phyloP scores from a whole-genome alignment of 1,140 invertebrate species.

The Zaprionus camerounensis region DNA sequence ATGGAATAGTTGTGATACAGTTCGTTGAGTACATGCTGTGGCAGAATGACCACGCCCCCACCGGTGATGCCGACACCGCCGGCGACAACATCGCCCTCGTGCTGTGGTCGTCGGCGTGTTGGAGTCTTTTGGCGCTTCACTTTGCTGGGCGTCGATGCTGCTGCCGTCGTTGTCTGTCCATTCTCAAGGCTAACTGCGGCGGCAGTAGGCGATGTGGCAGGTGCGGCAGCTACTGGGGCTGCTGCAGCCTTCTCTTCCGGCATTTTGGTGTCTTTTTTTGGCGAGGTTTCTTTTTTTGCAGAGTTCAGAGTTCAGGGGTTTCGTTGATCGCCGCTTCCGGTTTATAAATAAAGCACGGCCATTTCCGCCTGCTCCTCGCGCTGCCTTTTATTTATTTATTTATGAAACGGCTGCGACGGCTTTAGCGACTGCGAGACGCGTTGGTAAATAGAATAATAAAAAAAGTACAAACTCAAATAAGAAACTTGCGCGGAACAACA shows the following conservation, averaged over 20 bases:
- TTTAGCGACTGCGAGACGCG: conserved; percentile 33
- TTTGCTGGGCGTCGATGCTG: conserved; percentile 49
- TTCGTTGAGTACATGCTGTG: conserved; percentile 88
- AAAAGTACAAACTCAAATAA: conserved; percentile 72
- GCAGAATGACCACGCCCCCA: conserved; percentile 80
- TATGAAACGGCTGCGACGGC: conserved; percentile 16
- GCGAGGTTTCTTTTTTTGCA: conserved; percentile 15
- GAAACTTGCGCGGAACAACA: conserved; percentile 27
- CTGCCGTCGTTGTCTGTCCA: conserved; percentile 47
- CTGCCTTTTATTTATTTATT: conserved; percentile 37
- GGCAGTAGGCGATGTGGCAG: neutral
- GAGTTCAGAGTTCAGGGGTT: conserved; percentile 40
- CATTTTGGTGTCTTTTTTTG: conserved; percentile 43
- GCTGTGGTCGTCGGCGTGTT: conserved; percentile 50
- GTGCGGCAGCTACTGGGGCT: neutral
- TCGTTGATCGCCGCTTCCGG: conserved; percentile 43
- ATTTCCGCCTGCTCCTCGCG: conserved; percentile 39
- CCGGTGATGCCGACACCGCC: conserved; percentile 66
- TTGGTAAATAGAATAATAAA: conserved; percentile 67
- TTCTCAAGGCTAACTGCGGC: conserved; percentile 60
- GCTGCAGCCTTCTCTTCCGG: conserved; percentile 59
- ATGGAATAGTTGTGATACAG: conserved; percentile 91
- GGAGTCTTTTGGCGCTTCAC: conserved; percentile 50
- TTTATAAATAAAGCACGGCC: conserved; percentile 64
- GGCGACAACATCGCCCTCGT: conserved; percentile 66